Conservation (phyloP, 1,140 invertebrate species). For the Drosophila oshimai region DNA sequence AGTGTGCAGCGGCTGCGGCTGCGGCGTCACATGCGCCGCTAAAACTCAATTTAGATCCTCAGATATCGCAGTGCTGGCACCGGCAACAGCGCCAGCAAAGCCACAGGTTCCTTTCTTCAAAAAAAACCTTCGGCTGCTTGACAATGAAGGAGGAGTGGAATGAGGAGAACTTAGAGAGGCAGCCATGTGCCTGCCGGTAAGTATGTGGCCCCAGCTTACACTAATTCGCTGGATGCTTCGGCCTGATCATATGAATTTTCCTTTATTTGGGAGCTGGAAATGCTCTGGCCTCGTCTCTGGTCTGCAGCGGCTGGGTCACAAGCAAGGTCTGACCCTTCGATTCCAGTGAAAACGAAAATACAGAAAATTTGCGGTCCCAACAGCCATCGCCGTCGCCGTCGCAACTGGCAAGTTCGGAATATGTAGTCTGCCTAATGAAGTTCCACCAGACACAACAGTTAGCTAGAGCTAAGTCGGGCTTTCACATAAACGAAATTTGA, state of each 20-base stretch:
- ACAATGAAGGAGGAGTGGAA: background rate
- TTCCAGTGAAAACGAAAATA: slow-evolving; percentile 29
- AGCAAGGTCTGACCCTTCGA: slow-evolving; percentile 53
- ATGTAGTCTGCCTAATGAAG: slow-evolving; percentile 17
- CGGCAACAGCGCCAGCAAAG: slow-evolving; percentile 20
- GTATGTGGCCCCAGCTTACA: slow-evolving; percentile 18
- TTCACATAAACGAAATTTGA: slow-evolving; percentile 63
- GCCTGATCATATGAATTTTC: slow-evolving; percentile 43
- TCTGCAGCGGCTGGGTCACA: slow-evolving; percentile 43
- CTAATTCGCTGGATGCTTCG: slow-evolving; percentile 30
- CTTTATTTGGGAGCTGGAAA: background rate
- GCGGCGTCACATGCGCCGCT: slow-evolving; percentile 73
- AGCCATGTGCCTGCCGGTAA: background rate
- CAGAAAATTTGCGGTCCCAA: background rate
- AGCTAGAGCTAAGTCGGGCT: slow-evolving; percentile 2
- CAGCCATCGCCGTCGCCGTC: too few relatives aligned
- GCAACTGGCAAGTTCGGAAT: slow-evolving; percentile 2
- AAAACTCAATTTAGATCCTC: slow-evolving; percentile 80
- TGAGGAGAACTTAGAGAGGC: background rate
- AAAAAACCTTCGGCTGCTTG: background rate
- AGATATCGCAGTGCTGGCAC: slow-evolving; percentile 64
- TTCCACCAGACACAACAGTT: slow-evolving; percentile 3
- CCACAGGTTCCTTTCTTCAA: slow-evolving; percentile 42
- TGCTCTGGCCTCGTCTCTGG: background rate
- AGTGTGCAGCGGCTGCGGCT: slow-evolving; percentile 42